phyloP scores from a whole-genome alignment of 2,113 vertebrate species.

The Pteruthius melanotis region DNA sequence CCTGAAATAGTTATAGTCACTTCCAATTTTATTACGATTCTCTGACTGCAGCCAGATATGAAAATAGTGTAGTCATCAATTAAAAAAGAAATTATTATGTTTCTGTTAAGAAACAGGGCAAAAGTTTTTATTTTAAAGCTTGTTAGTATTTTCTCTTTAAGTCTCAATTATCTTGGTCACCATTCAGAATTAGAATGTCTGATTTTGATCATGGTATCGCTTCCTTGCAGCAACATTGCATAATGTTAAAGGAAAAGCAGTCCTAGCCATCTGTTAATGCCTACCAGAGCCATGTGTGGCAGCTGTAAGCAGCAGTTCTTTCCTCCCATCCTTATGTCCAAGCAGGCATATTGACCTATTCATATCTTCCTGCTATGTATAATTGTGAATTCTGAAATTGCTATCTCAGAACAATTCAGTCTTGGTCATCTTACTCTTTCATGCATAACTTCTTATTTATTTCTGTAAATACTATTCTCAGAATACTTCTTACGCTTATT shows the following conservation, averaged over 20 bases:
- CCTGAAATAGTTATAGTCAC: not conserved
- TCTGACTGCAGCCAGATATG: not conserved
- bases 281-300: conserved; percentile 11
- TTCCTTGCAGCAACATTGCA: not conserved
- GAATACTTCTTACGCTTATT: not conserved
- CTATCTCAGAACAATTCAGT: not conserved
- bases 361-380: not conserved
- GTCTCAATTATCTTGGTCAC: not conserved
- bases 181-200: not conserved
- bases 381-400: not conserved
- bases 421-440: not conserved
- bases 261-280: conserved; percentile 36
- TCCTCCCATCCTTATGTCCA: conserved; percentile 26
- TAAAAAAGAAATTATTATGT: not conserved
- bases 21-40: not conserved
- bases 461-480: not conserved
- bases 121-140: not conserved
- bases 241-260: not conserved
- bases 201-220: not conserved
- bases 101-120: not conserved
- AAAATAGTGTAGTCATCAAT: not conserved
- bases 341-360: not conserved
- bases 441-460: rapidly evolving
- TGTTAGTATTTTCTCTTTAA: not conserved
- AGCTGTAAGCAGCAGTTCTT: conserved; percentile 42